Evolutionary conservation across 1,140 invertebrate genomes (phyloP).

Genomic region (Drosophila ercepeae): DNA sequence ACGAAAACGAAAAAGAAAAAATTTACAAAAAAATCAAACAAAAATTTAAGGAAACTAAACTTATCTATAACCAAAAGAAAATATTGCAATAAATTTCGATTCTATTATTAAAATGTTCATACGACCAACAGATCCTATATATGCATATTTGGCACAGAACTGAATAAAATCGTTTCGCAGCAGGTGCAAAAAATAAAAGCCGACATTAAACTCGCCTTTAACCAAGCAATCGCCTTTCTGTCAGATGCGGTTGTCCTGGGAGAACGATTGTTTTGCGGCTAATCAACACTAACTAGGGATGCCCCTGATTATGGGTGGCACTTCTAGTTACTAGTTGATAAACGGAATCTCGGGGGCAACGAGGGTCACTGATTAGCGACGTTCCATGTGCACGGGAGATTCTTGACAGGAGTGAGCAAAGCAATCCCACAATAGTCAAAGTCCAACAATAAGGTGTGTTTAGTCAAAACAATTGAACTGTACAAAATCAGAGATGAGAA

Average conservation of each 20-base stretch:
- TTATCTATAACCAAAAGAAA: constrained; percentile 34
- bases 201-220: constrained; percentile 35
- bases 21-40: constrained; percentile 31
- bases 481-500: constrained; percentile 39
- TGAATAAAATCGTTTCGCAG: constrained; percentile 26
- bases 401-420: not conserved
- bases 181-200: constrained; percentile 29
- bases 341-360: constrained; percentile 18
- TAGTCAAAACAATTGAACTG: constrained; percentile 40
- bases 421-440: constrained; percentile 32
- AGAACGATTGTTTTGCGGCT: not conserved
- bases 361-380: constrained; percentile 3
- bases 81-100: constrained; percentile 65
- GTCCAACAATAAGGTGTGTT: constrained; percentile 18
- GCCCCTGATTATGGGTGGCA: not conserved
- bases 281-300: constrained; percentile 8
- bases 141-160: constrained; percentile 37
- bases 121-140: constrained; percentile 29
- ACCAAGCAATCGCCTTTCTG: constrained; percentile 17
- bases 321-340: constrained; percentile 18
- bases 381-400: constrained; percentile 10
- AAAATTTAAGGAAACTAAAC: constrained; percentile 47
- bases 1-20: constrained; percentile 40
- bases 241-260: constrained; percentile 1
- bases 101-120: constrained; percentile 38